Base-by-base conservation (phyloP, 2,113 vertebrate species). In the Rhynchopsitta pachyrhyncha region DNA sequence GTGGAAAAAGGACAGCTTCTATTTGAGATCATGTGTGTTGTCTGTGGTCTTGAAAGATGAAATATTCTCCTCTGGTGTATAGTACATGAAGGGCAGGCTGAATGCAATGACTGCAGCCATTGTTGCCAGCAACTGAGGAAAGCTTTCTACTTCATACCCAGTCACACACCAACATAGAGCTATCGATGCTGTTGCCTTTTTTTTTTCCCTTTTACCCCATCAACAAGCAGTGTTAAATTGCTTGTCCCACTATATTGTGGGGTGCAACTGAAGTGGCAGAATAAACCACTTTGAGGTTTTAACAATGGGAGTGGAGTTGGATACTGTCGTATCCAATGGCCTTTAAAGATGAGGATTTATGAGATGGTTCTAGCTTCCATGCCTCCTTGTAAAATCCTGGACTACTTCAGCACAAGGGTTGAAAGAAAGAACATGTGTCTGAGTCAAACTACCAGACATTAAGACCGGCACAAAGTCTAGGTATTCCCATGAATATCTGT, bases 1-100 rank as follows among this genome's bases (percentile, higher is more conserved):
- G 62, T 76, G 86, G 95, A 71, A 91, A 93, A 93, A 96, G 86
- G 87, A 95, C 81, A 90, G 39, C 80, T 96, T 85, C 93, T 84
- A 47, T 94, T 81, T 89, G 81, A 82, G 86, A 79, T 84, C 88
- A 77, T 2, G 6, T 5, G 0, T 93, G 69, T 85, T 93, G 83
- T 91, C 46, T 59, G 9, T 70, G 86, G 37, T 91, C 66, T 29
- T 85, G 86, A 79, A 83, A 91, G 88, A 94, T 89, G 86, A 93
- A 94, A 89, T 92, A 73, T 35, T 73, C 66, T 64, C 47, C 92
- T 75, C 52, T 73, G 68, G 57, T 71, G 27, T 52, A 3, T 18
- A 9, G 35, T 25, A 49, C n/a, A 31, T 39, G 84, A 93, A 92
- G 92, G 94, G 74, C 83, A 89, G 69, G 57, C 69, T 81, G 86